Conservation (phyloP, 92 coral and sea anemone genomes). For the Bergia puertoricense region DNA sequence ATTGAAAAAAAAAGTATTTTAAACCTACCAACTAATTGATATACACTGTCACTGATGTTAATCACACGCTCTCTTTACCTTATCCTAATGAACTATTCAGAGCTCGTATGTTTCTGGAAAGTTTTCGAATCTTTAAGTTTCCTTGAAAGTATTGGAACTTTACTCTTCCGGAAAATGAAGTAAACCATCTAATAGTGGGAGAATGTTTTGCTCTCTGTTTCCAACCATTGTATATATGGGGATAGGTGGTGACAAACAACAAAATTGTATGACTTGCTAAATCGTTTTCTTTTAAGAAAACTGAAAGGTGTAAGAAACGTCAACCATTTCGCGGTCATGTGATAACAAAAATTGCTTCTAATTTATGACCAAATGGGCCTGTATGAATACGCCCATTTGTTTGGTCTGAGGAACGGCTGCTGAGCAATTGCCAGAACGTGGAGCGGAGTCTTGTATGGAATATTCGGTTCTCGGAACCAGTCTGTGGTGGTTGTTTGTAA, state of each 20-base stretch:
- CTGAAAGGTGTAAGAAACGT: not conserved
- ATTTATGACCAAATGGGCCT: conserved; percentile 64
- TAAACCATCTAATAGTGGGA: not conserved
- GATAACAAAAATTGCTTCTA: not conserved
- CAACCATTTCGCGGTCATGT: not conserved
- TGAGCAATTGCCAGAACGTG: conserved; percentile 87
- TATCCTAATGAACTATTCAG: not conserved
- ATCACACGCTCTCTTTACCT: not conserved
- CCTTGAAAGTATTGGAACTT: not conserved
- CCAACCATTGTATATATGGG: not conserved
- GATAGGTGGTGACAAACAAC: not conserved
- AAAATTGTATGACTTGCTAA: too few species aligned
- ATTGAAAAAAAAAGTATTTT: not conserved
- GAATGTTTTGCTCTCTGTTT: not conserved
- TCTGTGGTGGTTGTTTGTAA: conserved; percentile 71
- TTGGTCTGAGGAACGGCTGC: conserved; percentile 82
- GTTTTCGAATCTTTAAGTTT: not conserved
- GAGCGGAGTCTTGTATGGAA: conserved; percentile 78
- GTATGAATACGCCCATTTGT: conserved; percentile 88
- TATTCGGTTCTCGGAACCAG: conserved; percentile 65
- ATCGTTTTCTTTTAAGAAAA: too few species aligned
- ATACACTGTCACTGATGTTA: not conserved
- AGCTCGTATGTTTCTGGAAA: not conserved
- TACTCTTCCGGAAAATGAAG: not conserved
- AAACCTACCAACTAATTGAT: not conserved